Evolutionary conservation across 37 sponge, comb jelly and placozoan genomes (phyloP), one percentile per base, ranked within the genome.

Genomic region (Halichondria panicea): DNA sequence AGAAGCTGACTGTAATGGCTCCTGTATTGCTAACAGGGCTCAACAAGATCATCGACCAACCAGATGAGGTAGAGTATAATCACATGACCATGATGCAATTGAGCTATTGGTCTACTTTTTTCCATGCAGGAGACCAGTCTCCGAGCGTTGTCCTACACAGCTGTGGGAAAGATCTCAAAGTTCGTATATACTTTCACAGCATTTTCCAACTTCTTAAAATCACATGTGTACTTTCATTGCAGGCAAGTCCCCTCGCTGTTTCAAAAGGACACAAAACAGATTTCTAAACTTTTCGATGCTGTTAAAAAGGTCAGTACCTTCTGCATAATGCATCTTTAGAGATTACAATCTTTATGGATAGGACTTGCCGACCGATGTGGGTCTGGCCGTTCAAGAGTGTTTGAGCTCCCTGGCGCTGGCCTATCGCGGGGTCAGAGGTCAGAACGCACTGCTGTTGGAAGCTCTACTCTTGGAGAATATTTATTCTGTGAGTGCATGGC

Each of bases 331-430:
- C 39, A 8, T 31, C 8, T 9, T 7, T 64, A 36, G 9, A 12
- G 39, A 36, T 35, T 37, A 36, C 12, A 6, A 36, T 64, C 7
- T 34, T 64, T 31, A 36, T 40, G 39, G 11, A 36, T 35, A 31
- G 36, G 7, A 64, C 40, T 11, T 64, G 9, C 4, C 36, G 22
- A 53, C 11, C n/a, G 91, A 90, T 38, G 66, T 82, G 19, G 55
- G 58, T 28, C 59, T 82, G 58, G 91, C 87, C 35, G 55, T 90
- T 15, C 91, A 81, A 54, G 91, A 86, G 70, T 85, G 87, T 53
- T 63, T 90, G n/a, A 81, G 78, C 53, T 35, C 71, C 25, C n/a
- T 90, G 82, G 75, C 83, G 8, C 30, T 43, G 21, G 87, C 87
- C 27, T 90, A 90, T 39, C 18, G 48, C 30, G 77, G 76, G 24